phyloP scores from a whole-genome alignment of 1,140 invertebrate genomes.

The Leptinotarsa defecta region DNA sequence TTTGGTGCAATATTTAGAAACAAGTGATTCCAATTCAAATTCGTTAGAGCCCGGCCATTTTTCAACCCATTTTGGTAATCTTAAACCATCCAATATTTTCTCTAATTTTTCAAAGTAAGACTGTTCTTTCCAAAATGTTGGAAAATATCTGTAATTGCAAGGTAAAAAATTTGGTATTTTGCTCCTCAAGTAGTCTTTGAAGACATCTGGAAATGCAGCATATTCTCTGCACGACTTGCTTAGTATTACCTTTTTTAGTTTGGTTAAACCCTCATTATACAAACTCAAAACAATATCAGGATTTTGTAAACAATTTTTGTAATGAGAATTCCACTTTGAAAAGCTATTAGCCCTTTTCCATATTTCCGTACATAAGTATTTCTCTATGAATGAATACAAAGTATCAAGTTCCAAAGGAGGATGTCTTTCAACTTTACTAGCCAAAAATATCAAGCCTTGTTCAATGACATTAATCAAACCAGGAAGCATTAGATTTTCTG shows the following conservation, averaged over 20 bases:
- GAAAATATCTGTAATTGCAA: slow-evolving; percentile 62
- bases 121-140: slow-evolving; percentile 59
- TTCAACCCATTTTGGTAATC: slow-evolving; percentile 44
- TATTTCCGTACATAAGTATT: slow-evolving; percentile 67
- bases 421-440: slow-evolving; percentile 60
- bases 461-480: slow-evolving; percentile 55
- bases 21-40: slow-evolving; percentile 35
- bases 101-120: slow-evolving; percentile 38
- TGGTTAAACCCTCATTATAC: slow-evolving; percentile 68
- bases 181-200: slow-evolving; percentile 57
- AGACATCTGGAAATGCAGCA: slow-evolving; percentile 60
- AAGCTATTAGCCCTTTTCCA: slow-evolving; percentile 65
- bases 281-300: slow-evolving; percentile 65
- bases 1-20: slow-evolving; percentile 45
- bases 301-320: slow-evolving; percentile 59
- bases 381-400: slow-evolving; percentile 61
- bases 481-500: slow-evolving; percentile 28
- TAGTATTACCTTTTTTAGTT: slow-evolving; percentile 64
- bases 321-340: slow-evolving; percentile 57
- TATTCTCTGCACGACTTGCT: slow-evolving; percentile 59
- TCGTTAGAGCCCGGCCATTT: slow-evolving; percentile 47
- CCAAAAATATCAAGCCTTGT: slow-evolving; percentile 63
- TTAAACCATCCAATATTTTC: slow-evolving; percentile 38
- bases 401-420: slow-evolving; percentile 65
- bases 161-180: slow-evolving; percentile 52